A percentile compares a stretch with the other conserved stretches of the same genome.
These are phyloP conservation scores for Samia ricini DNA, from an alignment of 1,140 invertebrate species.

Conservation along the genomic window DNA sequence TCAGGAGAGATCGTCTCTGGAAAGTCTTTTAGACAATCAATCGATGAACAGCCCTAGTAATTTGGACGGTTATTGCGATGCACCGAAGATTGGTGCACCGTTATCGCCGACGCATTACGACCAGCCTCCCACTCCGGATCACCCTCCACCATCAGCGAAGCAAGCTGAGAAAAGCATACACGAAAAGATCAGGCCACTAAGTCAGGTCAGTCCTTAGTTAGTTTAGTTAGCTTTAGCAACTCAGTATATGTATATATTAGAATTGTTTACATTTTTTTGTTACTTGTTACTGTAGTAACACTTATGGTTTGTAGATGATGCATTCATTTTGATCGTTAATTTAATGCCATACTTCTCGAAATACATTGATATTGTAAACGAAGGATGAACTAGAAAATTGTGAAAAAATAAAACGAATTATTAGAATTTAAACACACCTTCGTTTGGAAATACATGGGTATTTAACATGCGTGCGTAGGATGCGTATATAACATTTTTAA, in stretches of 20 bases:
- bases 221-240: not conserved
- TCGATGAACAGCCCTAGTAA: slow-evolving; percentile 68
- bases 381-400: too few species aligned
- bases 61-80: slow-evolving; percentile 61
- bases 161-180: slow-evolving; percentile 94
- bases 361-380: too few species aligned
- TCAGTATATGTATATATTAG: not conserved
- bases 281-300: not conserved
- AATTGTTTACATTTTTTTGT: not conserved
- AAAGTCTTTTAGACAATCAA: slow-evolving; percentile 80
- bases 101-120: slow-evolving; percentile 92
- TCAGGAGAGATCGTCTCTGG: slow-evolving; percentile 81
- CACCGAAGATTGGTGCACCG: slow-evolving; percentile 75
- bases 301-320: not conserved
- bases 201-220: slow-evolving; percentile 84
- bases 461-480: too few species aligned
- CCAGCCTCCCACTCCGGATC: slow-evolving; percentile 95
- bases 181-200: slow-evolving; percentile 91
- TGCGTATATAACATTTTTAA: too few species aligned
- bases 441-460: too few species aligned
- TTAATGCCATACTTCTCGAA: too few species aligned
- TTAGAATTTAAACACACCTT: too few species aligned
- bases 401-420: too few species aligned
- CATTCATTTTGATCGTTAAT: too few species aligned
- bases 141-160: slow-evolving; percentile 94